Base-by-base conservation (phyloP, 2,113 vertebrate genomes). In the Narcine bancroftii region DNA sequence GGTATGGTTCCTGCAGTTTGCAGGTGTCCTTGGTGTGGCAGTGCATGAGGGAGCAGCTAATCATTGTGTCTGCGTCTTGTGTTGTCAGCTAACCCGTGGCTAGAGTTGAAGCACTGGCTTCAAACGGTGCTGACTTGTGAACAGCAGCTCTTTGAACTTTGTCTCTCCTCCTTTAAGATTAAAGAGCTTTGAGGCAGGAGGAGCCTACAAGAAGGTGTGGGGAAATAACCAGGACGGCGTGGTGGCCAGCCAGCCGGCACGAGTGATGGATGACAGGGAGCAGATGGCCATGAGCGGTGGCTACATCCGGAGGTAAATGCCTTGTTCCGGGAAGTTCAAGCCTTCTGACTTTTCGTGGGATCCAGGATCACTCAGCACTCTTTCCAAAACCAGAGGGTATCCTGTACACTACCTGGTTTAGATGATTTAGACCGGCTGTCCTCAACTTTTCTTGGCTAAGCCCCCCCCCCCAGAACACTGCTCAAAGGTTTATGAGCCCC, bases 201-300 rank as follows among this genome's bases (percentile, higher is more conserved):
- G 95, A 0, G 95, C 95, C 0, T 96, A 96, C 93, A 97, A 96
- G 93, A 95, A 96, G 0, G 96, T 96, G 2, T 96, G 96, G 95
- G 95, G 96, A 21, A 95, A 95, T 19, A 94, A 93, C 53, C 96
- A 96, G 93, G 96, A 97, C 0, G 95, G 95, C 0, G 95, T 96
- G 0, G 95, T 97, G 69, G 96, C 96, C 75, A 94, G 94, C 83
- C 97, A 97, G 94, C 97, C 97, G 11, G 95, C 96, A 1, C 94
- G 95, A 0, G 96, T 97, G 7, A 93, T 96, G 0, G 97, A 97
- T 9, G 95, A 97, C 93, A 92, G 97, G 65, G 96, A 97, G 63
- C 94, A 95, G 39, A 97, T 97, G 97, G 95, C 95, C 91, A 97
- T 97, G 96, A 97, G 96, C 0, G 97, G 96, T 13, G 96, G 96